Evolutionary conservation across 1,140 invertebrate genomes (phyloP), one percentile per base, ranked within the genome.

Genomic region (Euwallacea fornicatus): DNA sequence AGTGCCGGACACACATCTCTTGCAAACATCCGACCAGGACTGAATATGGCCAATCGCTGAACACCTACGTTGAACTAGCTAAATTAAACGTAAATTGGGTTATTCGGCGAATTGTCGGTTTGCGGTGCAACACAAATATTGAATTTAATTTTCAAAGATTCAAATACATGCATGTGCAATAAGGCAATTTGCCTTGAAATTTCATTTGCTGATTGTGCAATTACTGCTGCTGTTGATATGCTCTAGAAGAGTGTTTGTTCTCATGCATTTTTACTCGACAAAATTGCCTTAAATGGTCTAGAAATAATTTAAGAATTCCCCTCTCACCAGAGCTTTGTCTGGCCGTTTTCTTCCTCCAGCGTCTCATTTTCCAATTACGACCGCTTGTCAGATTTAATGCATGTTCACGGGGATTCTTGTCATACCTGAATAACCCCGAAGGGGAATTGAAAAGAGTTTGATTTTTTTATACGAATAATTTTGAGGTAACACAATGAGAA

Each of bases 341-440:
- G 13, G 46, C 46, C 46, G 46, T 50, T 50, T 50, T 13, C 46
- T 50, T 50, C 13, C 46, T 50, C 13, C 46, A 50, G 9, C 46
- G 46, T 50, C 46, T 50, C 46, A 50, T 50, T 50, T 13, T 13
- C 46, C 46, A 10, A 50, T 50, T 13, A 50, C 13, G 2, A 50
- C 9, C 46, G 46, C 46, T 50, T 59, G 33, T 59, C 56, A 21
- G n/a, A 41, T 59, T 56, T 56, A 56, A 56, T 13, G 54, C 54
- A 16, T 56, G 54, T 56, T 56, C 54, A 41, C 9, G 56, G 8
- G 7, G 33, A 59, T 41, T 59, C 21, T 41, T 59, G 56, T 21
- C 9, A 59, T 59, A 59, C 15, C 56, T 59, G 56, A 41, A 59
- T 59, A 50, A 13, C 9, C 46, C 46, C 46, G 2, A 6, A 50